These are phyloP conservation scores for Eubasilissa splendida DNA, from an alignment of 2,888 invertebrate species.

Conservation along the genomic window DNA sequence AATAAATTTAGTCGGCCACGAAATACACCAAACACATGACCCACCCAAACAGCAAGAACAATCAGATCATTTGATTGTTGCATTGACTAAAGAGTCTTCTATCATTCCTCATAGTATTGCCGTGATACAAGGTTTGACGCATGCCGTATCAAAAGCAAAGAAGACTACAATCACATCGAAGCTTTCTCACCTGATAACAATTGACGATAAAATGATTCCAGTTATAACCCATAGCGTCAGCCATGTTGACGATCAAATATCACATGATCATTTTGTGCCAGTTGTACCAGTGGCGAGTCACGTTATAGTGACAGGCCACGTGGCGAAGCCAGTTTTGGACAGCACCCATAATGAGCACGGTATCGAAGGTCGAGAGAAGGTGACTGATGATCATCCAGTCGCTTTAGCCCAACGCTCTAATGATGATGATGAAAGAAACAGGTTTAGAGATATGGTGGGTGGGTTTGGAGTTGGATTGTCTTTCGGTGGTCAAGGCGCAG, in stretches of 20 bases:
- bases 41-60: constrained; percentile 3
- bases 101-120: constrained; percentile 20
- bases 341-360: neutral
- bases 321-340: neutral
- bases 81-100: constrained; percentile 3
- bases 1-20: constrained; percentile 44
- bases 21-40: constrained; percentile 44
- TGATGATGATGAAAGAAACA: neutral
- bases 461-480: constrained; percentile 53
- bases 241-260: constrained; percentile 29
- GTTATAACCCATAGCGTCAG: constrained; percentile 39
- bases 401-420: constrained; percentile 2
- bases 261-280: constrained; percentile 33
- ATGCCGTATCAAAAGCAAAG: constrained; percentile 32
- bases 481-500: constrained; percentile 58
- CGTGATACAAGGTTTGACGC: constrained; percentile 27
- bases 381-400: constrained; percentile 1
- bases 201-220: constrained; percentile 41
- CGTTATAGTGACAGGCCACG: constrained; percentile 23
- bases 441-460: constrained; percentile 53
- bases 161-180: constrained; percentile 50
- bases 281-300: constrained; percentile 25
- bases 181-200: constrained; percentile 43
- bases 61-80: constrained; percentile 32
- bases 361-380: constrained; percentile 5